Evolutionary conservation across 2,888 invertebrate species (phyloP).

Genomic region (Camponotus fellah): DNA sequence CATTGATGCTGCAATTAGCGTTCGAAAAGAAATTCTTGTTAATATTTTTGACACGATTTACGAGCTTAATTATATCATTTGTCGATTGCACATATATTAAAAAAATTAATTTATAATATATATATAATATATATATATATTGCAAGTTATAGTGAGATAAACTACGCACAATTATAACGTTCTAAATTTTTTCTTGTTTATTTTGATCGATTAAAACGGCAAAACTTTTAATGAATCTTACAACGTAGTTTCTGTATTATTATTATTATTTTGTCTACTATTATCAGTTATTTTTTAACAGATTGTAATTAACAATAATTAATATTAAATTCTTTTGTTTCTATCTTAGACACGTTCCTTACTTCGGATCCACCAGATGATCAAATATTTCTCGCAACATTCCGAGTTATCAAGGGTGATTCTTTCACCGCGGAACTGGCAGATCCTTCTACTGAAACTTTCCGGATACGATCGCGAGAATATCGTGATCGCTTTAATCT

Average conservation of each 20-base stretch:
- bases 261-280: not conserved
- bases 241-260: too few species aligned
- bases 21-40: slow-evolving; percentile 13
- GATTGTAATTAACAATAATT: not conserved
- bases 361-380: slow-evolving; percentile 91
- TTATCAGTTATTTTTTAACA: not conserved
- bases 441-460: slow-evolving; percentile 90
- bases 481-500: slow-evolving; percentile 92
- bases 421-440: slow-evolving; percentile 90
- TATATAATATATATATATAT: too few species aligned
- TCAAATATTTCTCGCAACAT: slow-evolving; percentile 93
- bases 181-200: slow-evolving; percentile 22
- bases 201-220: slow-evolving; percentile 4
- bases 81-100: slow-evolving; percentile 35
- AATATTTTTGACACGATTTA: slow-evolving; percentile 40
- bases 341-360: slow-evolving; percentile 90
- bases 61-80: slow-evolving; percentile 30
- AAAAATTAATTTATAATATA: slow-evolving; percentile 31
- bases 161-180: not conserved
- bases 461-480: slow-evolving; percentile 91
- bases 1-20: slow-evolving; percentile 36
- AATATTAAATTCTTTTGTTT: not conserved
- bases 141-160: not conserved
- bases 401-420: slow-evolving; percentile 91
- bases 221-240: too few species aligned